Evolutionary conservation across 2,888 invertebrate species (phyloP).

Genomic region (Cataglyphis altisquamis): DNA sequence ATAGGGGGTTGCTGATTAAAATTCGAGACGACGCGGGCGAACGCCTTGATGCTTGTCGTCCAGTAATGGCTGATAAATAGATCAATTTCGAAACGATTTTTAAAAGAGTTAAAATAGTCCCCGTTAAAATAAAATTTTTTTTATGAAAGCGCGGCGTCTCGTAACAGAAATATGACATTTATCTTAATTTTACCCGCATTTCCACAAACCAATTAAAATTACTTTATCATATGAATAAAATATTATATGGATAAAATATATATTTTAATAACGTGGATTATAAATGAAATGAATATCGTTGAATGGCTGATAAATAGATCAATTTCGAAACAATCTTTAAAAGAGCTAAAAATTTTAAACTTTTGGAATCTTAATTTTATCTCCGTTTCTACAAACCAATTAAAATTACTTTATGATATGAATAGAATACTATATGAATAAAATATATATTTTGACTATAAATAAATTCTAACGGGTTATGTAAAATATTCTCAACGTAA

Average conservation of each 20-base stretch:
- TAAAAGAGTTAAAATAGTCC: not conserved
- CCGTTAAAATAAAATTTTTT: not conserved
- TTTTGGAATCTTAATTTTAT: not conserved
- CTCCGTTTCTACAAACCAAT: not conserved
- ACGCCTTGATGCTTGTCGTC: slow-evolving; percentile 38
- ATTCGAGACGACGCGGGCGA: slow-evolving; percentile 66
- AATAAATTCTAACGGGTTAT: not conserved
- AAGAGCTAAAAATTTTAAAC: not conserved
- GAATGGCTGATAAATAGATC: slow-evolving; percentile 14
- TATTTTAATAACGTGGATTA: too few species aligned
- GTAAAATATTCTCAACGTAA: not conserved
- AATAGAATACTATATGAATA: not conserved
- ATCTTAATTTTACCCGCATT: not conserved
- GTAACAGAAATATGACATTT: not conserved
- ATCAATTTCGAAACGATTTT: slow-evolving; percentile 39
- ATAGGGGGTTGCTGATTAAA: slow-evolving; percentile 78
- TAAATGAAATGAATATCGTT: too few species aligned
- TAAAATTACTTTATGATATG: not conserved
- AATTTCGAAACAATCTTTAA: slow-evolving; percentile 27
- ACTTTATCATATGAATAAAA: not conserved
- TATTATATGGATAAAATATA: not conserved
- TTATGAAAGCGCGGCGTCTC: not conserved
- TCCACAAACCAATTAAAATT: not conserved
- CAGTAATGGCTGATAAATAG: slow-evolving; percentile 14
- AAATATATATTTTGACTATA: not conserved